Conservation (phyloP, 2,113 vertebrate genomes). For the Entosphenus tridentatus region DNA sequence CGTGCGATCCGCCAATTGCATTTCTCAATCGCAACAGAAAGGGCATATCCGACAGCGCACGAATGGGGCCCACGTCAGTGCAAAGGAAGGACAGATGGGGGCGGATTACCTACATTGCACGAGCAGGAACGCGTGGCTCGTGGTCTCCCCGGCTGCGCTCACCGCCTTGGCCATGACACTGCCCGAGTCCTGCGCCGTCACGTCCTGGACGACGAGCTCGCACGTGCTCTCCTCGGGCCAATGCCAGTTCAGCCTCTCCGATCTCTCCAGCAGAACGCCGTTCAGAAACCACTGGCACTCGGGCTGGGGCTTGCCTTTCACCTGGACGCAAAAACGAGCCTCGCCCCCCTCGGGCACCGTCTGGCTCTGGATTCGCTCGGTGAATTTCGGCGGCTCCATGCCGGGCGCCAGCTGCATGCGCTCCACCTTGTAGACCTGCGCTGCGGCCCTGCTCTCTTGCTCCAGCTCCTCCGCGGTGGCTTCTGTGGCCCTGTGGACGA, state of each 20-base stretch:
- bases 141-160: constrained; percentile 74
- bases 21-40: no score
- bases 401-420: constrained; percentile 68
- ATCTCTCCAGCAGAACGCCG: constrained; percentile 62
- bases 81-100: background rate
- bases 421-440: constrained; percentile 71
- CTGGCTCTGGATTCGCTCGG: constrained; percentile 75
- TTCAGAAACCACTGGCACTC: constrained; percentile 98
- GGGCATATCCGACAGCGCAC: no score
- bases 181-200: constrained; percentile 63
- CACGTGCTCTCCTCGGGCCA: constrained; percentile 94
- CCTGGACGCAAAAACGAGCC: constrained; percentile 55
- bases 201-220: constrained; percentile 73
- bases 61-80: no score
- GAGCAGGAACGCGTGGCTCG: constrained; percentile 80
- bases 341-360: constrained; percentile 54
- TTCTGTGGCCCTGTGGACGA: constrained; percentile 69
- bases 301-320: constrained; percentile 77
- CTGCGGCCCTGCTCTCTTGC: constrained; percentile 52
- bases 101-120: constrained; percentile 58
- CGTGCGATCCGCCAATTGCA: no score
- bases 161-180: constrained; percentile 95
- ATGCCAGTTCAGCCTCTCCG: constrained; percentile 83
- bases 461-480: constrained; percentile 68
- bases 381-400: constrained; percentile 91